These are phyloP conservation scores for Cyphomyrmex costatus DNA, from an alignment of 1,140 invertebrate genomes.

Conservation along the genomic window DNA sequence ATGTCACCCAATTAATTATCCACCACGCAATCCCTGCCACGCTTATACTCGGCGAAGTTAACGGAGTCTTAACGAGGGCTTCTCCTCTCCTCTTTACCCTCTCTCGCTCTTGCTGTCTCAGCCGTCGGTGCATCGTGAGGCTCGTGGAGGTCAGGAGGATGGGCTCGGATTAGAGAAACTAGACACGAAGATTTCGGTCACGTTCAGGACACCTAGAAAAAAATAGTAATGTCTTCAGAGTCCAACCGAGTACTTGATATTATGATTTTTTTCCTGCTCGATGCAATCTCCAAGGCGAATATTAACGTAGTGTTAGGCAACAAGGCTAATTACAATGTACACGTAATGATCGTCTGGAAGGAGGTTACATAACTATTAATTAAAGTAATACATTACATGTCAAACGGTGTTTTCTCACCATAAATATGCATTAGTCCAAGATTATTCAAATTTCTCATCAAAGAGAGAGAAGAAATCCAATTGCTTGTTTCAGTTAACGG, in stretches of 20 bases:
- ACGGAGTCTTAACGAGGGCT: conserved; percentile 71
- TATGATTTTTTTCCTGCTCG: conserved; percentile 13
- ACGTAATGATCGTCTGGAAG: conserved; percentile 44
- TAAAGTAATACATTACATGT: conserved; percentile 59
- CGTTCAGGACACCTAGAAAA: conserved; percentile 16
- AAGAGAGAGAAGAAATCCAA: neutral
- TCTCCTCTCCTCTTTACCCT: neutral
- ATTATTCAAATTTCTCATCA: conserved; percentile 20
- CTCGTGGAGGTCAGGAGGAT: conserved; percentile 15
- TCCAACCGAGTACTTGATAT: conserved; percentile 20
- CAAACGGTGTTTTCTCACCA: conserved; percentile 26
- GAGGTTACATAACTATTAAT: conserved; percentile 62
- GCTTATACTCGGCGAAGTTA: conserved; percentile 63
- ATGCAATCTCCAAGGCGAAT: conserved; percentile 33
- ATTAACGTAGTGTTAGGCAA: conserved; percentile 35
- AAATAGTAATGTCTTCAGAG: conserved; percentile 45
- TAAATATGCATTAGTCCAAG: conserved; percentile 35
- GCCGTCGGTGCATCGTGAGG: conserved; percentile 16
- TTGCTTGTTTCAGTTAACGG: conserved; percentile 2
- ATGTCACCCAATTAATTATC: conserved; percentile 83
- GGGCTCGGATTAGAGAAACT: conserved; percentile 34
- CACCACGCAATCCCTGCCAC: conserved; percentile 69
- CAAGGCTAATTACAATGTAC: conserved; percentile 54
- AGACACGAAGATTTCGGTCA: conserved; percentile 60
- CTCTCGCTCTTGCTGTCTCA: conserved; percentile 4